These are phyloP conservation scores for Troides helena DNA, from an alignment of 2,888 invertebrate species.

Conservation along the genomic window DNA sequence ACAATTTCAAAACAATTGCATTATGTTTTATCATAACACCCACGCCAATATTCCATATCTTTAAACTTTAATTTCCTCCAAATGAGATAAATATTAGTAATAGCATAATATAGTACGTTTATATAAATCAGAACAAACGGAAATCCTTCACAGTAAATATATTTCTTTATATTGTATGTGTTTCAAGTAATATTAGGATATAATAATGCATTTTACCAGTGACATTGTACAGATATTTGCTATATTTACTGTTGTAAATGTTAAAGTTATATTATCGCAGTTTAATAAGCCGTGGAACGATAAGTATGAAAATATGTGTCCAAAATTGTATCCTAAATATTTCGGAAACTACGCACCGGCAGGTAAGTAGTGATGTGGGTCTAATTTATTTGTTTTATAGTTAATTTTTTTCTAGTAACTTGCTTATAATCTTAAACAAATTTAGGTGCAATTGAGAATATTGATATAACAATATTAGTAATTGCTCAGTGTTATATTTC, in stretches of 20 bases:
- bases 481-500: not conserved
- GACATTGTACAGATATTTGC: conserved; percentile 42
- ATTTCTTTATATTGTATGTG: conserved; percentile 31
- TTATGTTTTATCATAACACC: conserved; percentile 49
- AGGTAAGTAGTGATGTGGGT: conserved; percentile 58
- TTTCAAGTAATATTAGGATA: conserved; percentile 3
- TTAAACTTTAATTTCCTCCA: conserved; percentile 47
- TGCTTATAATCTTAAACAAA: not conserved
- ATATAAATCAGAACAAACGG: conserved; percentile 18
- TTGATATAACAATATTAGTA: not conserved
- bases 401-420: not conserved
- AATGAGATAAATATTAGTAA: conserved; percentile 38
- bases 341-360: conserved; percentile 79
- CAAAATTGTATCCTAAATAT: conserved; percentile 77
- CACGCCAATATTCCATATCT: conserved; percentile 48
- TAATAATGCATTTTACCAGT: conserved; percentile 25
- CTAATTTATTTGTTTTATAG: not conserved
- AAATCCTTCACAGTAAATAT: conserved; percentile 24
- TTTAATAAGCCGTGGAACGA: conserved; percentile 73
- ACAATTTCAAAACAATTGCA: conserved; percentile 33
- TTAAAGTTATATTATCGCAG: conserved; percentile 54
- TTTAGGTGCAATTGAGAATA: not conserved
- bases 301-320: conserved; percentile 76
- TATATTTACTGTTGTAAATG: conserved; percentile 49
- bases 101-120: conserved; percentile 21